Evolutionary conservation across 2,888 invertebrate genomes (phyloP), one percentile per base, ranked within the genome.

Genomic region (Abscondita cerata): DNA sequence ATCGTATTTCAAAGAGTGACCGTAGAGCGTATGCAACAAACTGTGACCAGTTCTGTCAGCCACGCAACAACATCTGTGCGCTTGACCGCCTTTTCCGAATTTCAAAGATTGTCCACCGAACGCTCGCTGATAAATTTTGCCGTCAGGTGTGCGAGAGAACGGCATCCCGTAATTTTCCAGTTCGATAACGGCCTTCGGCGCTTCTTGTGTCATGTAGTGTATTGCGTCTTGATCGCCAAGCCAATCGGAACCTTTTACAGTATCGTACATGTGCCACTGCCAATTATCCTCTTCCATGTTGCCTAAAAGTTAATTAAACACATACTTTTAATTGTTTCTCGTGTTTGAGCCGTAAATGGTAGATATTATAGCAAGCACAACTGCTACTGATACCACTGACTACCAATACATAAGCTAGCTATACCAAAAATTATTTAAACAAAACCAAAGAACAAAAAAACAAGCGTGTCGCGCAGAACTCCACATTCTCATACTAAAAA

Each of bases 1-100:
- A 81, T 99, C 94, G 81, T 97, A 99, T 71, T 94, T 90, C 67
- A 98, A 83, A n/a, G 97, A 98, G 80, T 96, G 94, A 0, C 99
- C 99, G 78, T 99, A 99, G 2, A 99, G 84, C 0, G 99, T 99
- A 83, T 99, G 99, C 40, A 99, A 85, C 40, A 99, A 85, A 0
- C 98, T 97, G 82, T 99, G 99, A 0, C 99, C 99, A 1, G 99
- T 99, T 80, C 99, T 87, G 82, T 99, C 99, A 58, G 99, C 99
- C 0, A 99, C 99, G 76, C 95, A 95, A 78, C 98, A 99, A 76
- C 96, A 96, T 73, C 94, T 88, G 80, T 97, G 97, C 4, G 98
- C 98, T 79, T 97, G 97, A 0, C 98, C 98, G 20, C 99, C 99
- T 82, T 98, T 97, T 56, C 99, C 99, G 78, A 92, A 99, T 78